Evolutionary conservation across 2,888 invertebrate genomes (phyloP).

Genomic region (Altica lythri): DNA sequence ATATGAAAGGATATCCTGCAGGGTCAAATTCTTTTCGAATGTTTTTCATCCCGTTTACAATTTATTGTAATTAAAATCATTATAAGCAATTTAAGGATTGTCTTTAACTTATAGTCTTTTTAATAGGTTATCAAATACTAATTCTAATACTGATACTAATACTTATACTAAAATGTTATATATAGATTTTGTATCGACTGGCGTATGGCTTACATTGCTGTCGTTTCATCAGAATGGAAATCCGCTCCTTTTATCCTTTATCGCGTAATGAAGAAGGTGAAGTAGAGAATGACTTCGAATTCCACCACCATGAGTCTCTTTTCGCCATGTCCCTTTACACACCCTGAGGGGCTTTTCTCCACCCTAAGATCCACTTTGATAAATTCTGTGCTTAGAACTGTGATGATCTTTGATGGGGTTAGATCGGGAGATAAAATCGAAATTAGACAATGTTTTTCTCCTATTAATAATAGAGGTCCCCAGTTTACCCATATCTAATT

Average conservation of each 20-base stretch:
- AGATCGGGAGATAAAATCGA: slow-evolving; percentile 26
- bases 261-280: slow-evolving; percentile 54
- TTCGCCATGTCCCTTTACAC: slow-evolving; percentile 11
- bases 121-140: too few species aligned
- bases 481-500: too few species aligned
- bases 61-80: too few species aligned
- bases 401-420: slow-evolving; percentile 40
- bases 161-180: too few species aligned
- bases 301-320: slow-evolving; percentile 36
- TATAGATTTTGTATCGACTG: too few species aligned
- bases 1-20: too few species aligned
- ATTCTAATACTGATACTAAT: too few species aligned
- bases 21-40: too few species aligned
- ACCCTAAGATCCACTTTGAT: slow-evolving; percentile 50
- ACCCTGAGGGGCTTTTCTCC: slow-evolving; percentile 3
- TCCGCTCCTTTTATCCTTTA: slow-evolving; percentile 52
- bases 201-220: slow-evolving; percentile 1
- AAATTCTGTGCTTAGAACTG: slow-evolving; percentile 54
- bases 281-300: slow-evolving; percentile 44
- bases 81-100: too few species aligned
- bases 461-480: too few species aligned
- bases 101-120: too few species aligned
- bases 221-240: slow-evolving; percentile 48
- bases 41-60: too few species aligned
- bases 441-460: slow-evolving; percentile 1